phyloP scores from a whole-genome alignment of 2,797 vertebrate genomes.

The Phoebastria nigripes region DNA sequence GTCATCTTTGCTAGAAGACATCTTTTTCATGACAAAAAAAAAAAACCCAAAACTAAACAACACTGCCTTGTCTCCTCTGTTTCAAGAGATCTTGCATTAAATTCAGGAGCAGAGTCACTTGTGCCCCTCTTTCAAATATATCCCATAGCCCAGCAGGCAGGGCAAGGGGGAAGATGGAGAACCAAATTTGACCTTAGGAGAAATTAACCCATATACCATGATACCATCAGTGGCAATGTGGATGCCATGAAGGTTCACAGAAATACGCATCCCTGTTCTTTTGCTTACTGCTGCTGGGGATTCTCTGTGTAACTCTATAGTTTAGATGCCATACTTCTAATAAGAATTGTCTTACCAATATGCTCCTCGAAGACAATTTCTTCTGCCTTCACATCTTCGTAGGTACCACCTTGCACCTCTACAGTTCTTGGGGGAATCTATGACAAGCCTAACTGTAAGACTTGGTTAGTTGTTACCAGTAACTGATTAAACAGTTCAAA shows the following conservation, averaged over 20 bases:
- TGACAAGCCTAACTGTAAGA: neutral
- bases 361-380: neutral
- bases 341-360: neutral
- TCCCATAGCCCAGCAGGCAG: neutral
- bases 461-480: neutral
- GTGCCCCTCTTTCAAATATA: neutral
- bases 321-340: neutral
- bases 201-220: neutral
- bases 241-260: neutral
- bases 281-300: neutral
- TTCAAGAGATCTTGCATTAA: neutral
- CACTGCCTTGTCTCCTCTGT: neutral
- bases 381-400: neutral
- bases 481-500: neutral
- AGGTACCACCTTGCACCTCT: neutral
- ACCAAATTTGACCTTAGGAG: neutral
- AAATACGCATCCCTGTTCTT: neutral
- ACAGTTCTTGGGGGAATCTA: neutral
- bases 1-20: neutral
- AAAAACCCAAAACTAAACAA: neutral
- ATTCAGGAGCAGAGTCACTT: neutral
- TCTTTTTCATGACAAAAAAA: neutral
- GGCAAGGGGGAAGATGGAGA: neutral
- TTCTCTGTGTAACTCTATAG: neutral
- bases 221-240: neutral